Evolutionary conservation across 1,140 invertebrate genomes (phyloP).

Genomic region (Coenobita brevimanus): DNA sequence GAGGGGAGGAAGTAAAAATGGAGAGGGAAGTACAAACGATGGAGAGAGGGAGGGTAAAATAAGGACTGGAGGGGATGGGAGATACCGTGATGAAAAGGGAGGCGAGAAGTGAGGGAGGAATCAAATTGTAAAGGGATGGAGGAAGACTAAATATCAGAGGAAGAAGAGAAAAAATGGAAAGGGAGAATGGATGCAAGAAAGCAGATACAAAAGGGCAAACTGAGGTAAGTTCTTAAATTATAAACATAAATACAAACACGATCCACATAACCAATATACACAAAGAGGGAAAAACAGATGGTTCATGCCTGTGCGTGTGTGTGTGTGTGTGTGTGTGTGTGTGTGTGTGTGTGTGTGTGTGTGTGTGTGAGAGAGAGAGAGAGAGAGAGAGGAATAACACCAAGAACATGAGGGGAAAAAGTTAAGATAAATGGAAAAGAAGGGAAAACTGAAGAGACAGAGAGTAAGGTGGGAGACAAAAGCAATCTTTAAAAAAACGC

Average conservation of each 20-base stretch:
- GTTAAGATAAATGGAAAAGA: neutral
- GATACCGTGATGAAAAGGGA: neutral
- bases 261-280: neutral
- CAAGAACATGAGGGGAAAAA: neutral
- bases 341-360: neutral
- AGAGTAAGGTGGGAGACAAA: too few relatives aligned
- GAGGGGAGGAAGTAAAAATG: neutral
- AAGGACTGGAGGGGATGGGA: neutral
- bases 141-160: neutral
- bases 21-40: neutral
- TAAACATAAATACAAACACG: neutral
- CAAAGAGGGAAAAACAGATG: neutral
- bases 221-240: neutral
- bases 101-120: neutral
- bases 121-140: neutral
- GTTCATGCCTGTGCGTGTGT: too few relatives aligned
- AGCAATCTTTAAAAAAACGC: too few relatives aligned
- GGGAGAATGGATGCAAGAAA: neutral
- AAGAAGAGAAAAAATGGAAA: neutral
- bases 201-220: neutral
- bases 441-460: neutral
- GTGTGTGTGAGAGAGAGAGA: neutral
- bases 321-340: too few relatives aligned
- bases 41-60: neutral
- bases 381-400: neutral